phyloP scores from a whole-genome alignment of 2,113 vertebrate genomes.

The Ascaphus truei region DNA sequence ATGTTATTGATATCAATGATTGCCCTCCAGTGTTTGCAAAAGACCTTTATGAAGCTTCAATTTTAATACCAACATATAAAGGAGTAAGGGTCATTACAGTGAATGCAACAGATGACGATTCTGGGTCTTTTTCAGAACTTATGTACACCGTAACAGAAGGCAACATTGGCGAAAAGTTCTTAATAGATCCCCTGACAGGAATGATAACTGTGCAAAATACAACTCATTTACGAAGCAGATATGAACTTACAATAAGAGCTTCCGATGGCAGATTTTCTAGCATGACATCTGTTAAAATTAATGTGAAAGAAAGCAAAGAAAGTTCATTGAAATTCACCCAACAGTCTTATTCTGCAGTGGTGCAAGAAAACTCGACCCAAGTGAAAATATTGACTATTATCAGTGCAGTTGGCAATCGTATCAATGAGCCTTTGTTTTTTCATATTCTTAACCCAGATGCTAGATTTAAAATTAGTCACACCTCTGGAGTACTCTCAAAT shows the following conservation, averaged over 20 bases:
- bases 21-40: conserved; percentile 82
- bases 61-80: conserved; percentile 87
- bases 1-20: conserved; percentile 89
- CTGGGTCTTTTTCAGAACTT: conserved; percentile 76
- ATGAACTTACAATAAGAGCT: conserved; percentile 82
- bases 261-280: conserved; percentile 87
- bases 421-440: conserved; percentile 91
- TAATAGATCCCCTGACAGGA: conserved; percentile 71
- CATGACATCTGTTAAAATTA: conserved; percentile 81
- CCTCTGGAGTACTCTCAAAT: conserved; percentile 87
- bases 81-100: conserved; percentile 79
- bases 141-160: conserved; percentile 90
- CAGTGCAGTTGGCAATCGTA: conserved; percentile 79
- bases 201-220: conserved; percentile 84
- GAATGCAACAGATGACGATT: conserved; percentile 87
- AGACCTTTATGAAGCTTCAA: conserved; percentile 74
- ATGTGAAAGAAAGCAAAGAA: conserved; percentile 84
- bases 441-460: conserved; percentile 88
- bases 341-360: conserved; percentile 73
- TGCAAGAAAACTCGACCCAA: conserved; percentile 83
- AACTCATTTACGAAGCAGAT: conserved; percentile 88
- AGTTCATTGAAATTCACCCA: conserved; percentile 85
- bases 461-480: conserved; percentile 85
- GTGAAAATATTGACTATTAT: conserved; percentile 80
- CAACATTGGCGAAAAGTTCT: conserved; percentile 95